phyloP scores from a whole-genome alignment of 2,888 invertebrate genomes.

The Pseudeuparius sepicola region DNA sequence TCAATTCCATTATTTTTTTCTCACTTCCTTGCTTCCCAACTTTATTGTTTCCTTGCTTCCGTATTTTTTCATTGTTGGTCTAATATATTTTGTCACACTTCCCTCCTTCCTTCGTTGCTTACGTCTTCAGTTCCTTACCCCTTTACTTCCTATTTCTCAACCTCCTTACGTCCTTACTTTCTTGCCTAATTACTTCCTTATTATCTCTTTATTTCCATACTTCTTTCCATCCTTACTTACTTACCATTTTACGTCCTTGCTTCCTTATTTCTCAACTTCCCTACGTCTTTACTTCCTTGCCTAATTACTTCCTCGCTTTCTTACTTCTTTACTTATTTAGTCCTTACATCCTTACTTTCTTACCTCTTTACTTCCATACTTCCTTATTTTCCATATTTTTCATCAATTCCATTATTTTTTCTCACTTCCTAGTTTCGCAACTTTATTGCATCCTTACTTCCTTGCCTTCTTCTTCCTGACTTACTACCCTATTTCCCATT shows the following conservation, averaged over 20 bases:
- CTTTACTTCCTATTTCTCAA: too few species aligned
- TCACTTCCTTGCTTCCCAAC: neutral
- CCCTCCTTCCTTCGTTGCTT: too few species aligned
- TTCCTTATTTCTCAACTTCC: too few species aligned
- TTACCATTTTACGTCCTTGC: neutral
- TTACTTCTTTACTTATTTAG: neutral
- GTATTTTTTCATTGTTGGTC: too few species aligned
- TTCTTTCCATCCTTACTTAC: too few species aligned
- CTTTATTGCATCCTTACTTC: neutral
- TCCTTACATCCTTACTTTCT: neutral
- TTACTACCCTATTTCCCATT: neutral
- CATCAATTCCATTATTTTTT: neutral
- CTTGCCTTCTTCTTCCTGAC: neutral
- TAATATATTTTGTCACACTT: too few species aligned
- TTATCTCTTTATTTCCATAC: slow-evolving; percentile 4
- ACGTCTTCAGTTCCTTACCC: too few species aligned
- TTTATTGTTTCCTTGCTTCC: too few species aligned
- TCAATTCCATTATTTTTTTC: too few species aligned
- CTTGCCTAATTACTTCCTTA: too few species aligned
- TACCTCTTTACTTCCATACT: neutral
- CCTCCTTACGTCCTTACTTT: too few species aligned
- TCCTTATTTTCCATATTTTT: neutral
- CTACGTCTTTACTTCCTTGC: too few species aligned
- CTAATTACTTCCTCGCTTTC: neutral
- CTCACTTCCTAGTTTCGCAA: neutral